Evolutionary conservation across 2,888 invertebrate species (phyloP), one percentile per base, ranked within the genome.

Genomic region (Oxycera nigricornis): DNA sequence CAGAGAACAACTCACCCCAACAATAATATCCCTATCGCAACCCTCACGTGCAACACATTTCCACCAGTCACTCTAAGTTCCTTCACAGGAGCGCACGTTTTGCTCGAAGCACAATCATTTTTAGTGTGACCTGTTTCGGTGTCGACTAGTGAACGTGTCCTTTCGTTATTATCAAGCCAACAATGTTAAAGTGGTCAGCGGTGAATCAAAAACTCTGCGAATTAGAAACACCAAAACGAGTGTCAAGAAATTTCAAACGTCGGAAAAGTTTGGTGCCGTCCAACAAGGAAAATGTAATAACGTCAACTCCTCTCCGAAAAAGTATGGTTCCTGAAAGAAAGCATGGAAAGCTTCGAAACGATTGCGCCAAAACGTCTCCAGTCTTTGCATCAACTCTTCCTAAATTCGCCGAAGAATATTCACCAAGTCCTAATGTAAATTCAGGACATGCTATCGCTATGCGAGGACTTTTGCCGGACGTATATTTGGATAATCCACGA

Each of bases 181-280:
- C n/a, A n/a, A 84, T 84, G 84, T 81, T 84, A 59, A 84, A 84
- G 82, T 84, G 84, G 84, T 82, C 84, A 11, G 80, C 81, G n/a
- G 79, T 81, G 14, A 80, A 80, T 26, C 82, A 82, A 62, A 80
- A 80, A 75, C 57, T 79, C 59, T 46, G 79, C 68, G 79, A 81
- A 74, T 80, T 80, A 67, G 75, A 79, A 31, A 72, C 79, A 22
- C 74, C 55, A 2, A 70, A 70, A 70, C 52, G 70, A 26, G 2
- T 22, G 4, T 17, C 70, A 35, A 41, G 28, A 28, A 24, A 24
- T 24, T 14, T 41, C 6, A 68, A 68, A 17, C 46, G 55, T 14
- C 70, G 70, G 3, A 28, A 83, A 1, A 83, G 82, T 22, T 82
- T 82, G 14, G 81, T 83, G 17, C 81, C 81, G 20, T 39, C 17